These are phyloP conservation scores for Aporophyla lueneburgensis DNA, from an alignment of 2,888 invertebrate genomes.

Conservation along the genomic window DNA sequence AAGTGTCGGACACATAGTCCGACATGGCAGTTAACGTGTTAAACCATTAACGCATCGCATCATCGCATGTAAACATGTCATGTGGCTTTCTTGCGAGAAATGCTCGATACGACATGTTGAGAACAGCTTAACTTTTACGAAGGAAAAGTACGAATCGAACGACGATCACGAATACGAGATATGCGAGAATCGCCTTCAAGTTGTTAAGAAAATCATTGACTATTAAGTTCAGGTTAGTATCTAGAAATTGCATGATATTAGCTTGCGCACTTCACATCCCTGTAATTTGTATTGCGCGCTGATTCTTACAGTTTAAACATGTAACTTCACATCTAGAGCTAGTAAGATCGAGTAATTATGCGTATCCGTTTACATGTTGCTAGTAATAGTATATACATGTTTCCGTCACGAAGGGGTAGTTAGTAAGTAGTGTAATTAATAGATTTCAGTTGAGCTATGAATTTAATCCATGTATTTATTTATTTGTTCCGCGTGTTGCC, in stretches of 20 bases:
- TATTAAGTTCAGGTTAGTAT: not conserved
- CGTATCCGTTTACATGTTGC: constrained; percentile 37
- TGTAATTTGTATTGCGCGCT: constrained; percentile 26
- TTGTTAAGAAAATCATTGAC: constrained; percentile 11
- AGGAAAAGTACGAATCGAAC: not conserved
- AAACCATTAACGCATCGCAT: too few relatives aligned
- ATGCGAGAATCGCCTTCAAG: not conserved
- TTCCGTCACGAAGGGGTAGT: not conserved
- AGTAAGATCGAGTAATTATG: constrained; percentile 31
- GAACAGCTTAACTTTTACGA: not conserved
- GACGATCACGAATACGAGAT: not conserved
- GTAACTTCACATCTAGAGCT: not conserved
- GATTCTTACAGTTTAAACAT: constrained; percentile 23
- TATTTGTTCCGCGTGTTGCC: too few relatives aligned
- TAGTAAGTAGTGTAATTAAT: not conserved
- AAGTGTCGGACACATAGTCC: too few relatives aligned
- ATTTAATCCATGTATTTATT: not conserved
- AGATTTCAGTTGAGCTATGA: not conserved
- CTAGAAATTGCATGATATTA: constrained; percentile 4
- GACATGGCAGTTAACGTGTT: too few relatives aligned
- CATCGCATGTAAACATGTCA: not conserved
- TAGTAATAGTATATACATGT: constrained; percentile 16
- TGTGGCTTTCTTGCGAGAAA: not conserved
- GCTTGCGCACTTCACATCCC: constrained; percentile 8
- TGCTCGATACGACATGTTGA: not conserved